Conservation (phyloP, 2,113 vertebrate genomes). For the Halcyon senegalensis region DNA sequence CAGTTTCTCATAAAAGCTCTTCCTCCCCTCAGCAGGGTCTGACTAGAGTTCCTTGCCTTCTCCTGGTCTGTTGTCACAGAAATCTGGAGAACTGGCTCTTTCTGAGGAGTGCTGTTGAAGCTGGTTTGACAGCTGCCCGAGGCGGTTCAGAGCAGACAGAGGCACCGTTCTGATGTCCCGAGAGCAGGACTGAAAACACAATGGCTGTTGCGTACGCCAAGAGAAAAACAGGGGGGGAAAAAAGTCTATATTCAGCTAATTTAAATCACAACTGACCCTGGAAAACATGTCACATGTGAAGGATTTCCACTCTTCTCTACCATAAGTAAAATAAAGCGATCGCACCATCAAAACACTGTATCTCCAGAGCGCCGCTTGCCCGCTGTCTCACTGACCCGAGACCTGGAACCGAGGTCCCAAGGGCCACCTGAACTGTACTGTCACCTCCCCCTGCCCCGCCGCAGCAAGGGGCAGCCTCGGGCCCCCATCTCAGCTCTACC, state of each 20-base stretch:
- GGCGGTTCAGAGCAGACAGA: neutral
- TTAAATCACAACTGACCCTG: neutral
- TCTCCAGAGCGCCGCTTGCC: neutral
- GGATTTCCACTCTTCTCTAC: neutral
- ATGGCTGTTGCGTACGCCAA: accelerated
- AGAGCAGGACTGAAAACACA: accelerated
- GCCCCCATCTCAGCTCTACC: neutral
- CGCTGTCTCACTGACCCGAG: accelerated
- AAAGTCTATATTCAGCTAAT: neutral
- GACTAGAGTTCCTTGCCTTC: neutral
- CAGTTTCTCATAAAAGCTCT: neutral
- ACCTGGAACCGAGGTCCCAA: accelerated
- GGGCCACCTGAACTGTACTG: neutral
- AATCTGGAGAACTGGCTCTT: accelerated
- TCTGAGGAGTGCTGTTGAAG: neutral
- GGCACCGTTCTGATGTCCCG: accelerated
- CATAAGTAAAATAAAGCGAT: neutral
- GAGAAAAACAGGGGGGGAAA: accelerated
- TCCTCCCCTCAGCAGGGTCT: neutral
- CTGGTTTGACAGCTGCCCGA: neutral
- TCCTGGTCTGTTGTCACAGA: neutral
- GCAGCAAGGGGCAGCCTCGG: accelerated
- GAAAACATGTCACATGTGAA: accelerated
- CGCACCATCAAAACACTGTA: neutral
- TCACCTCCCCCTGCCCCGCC: neutral